Evolutionary conservation across 2,888 invertebrate genomes (phyloP), one percentile per base, ranked within the genome.

Genomic region (Diplolepis rosae): DNA sequence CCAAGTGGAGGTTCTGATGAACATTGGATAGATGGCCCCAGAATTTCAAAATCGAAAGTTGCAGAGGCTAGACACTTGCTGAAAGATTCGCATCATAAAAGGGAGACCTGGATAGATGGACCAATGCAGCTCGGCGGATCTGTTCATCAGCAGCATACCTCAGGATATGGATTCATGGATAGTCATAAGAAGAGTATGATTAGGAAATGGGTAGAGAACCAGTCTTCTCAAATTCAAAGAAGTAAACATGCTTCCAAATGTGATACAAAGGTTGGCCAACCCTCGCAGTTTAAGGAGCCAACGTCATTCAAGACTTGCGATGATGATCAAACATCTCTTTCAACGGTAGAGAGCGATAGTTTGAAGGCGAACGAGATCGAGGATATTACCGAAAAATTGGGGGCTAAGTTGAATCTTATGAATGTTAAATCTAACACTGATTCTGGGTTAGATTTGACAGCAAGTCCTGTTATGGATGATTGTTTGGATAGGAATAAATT

Each of bases 21-120:
- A 85, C 96, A 97, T 85, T 98, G 98, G 98, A 96, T 98, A 75
- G 98, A 98, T 89, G 98, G 98, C 0, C 98, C 98, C 0, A 92
- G 96, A 84, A 95, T 97, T 82, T 95, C 95, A 0, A 94, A 94
- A 84, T 94, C 93, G 18, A 95, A 94, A 88, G 92, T 95, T 66
- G 95, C 95, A 1, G 95, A 95, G 88, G 95, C 94, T 0, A 90
- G 95, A 56, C 95, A 95, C 85, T 91, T 95, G 77, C 92, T 95
- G 84, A 94, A 95, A 82, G 95, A 95, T 89, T 92, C 94, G 1
- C 92, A 95, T 86, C 95, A 95, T 83, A 95, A 96, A 88, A 91
- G 94, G 52, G 98, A 98, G 89, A 96, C 96, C 2, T 98, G 98
- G 98, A 95, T 98, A 68, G 98, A 98, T 87, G 98, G 98, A 0